Conservation (phyloP, 2,113 vertebrate species). For the Beaufortia kweichowensis region DNA sequence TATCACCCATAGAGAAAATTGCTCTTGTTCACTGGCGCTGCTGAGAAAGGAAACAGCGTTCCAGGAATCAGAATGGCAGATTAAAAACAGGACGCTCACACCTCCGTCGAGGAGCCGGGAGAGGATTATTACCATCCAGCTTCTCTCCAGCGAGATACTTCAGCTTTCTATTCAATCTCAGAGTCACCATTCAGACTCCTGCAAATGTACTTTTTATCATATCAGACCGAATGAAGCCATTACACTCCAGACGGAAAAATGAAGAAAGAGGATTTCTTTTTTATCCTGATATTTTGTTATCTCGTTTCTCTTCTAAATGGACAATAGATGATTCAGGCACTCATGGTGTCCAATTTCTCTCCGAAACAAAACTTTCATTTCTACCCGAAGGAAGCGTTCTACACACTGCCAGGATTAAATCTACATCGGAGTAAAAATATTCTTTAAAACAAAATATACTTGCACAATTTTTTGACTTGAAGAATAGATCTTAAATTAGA, state of each 20-base stretch:
- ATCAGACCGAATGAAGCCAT: slow-evolving; percentile 5
- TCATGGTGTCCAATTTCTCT: neutral
- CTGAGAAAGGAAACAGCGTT: slow-evolving; percentile 16
- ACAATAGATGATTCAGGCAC: too few species aligned
- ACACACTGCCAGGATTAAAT: too few species aligned
- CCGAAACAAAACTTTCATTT: neutral
- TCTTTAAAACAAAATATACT: too few species aligned
- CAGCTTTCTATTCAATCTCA: neutral
- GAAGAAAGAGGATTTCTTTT: neutral
- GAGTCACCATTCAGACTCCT: neutral
- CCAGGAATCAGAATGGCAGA: slow-evolving; percentile 29
- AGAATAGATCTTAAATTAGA: too few species aligned
- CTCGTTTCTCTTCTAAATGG: neutral
- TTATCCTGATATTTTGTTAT: neutral
- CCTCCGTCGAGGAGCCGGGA: too few species aligned
- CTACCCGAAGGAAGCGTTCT: neutral
- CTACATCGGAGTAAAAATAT: too few species aligned
- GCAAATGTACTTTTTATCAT: neutral
- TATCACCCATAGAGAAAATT: slow-evolving; percentile 55
- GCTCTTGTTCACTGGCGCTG: slow-evolving; percentile 46
- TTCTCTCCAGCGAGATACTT: neutral
- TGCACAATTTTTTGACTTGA: too few species aligned
- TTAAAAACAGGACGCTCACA: neutral
- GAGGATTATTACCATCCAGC: neutral
- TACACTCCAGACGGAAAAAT: neutral